Base-by-base conservation (phyloP, 1,140 invertebrate genomes). In the Homarus americanus region DNA sequence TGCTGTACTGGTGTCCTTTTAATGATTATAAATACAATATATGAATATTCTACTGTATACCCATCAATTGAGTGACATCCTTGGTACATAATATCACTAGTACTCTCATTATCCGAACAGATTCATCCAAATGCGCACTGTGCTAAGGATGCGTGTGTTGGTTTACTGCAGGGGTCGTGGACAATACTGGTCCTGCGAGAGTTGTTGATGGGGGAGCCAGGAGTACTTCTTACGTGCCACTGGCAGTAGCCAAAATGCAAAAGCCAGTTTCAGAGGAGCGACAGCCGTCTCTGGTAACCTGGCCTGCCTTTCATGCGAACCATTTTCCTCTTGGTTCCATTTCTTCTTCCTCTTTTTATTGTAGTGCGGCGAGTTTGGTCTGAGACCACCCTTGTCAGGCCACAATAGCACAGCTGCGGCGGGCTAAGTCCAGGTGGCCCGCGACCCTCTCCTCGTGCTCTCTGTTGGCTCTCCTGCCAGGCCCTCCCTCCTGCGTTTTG, bases 281-380 rank as follows among this genome's bases (percentile, higher is more conserved):
- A 28, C 40, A 79, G 40, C 24, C 76, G 7, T 69, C 63, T 32
- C n/a, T 32, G 63, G n/a, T 69, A 24, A 32, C n/a, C 4, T 32
- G 63, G 17, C 36, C 44, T 79, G 10, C 40, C 76, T 44, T 79
- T 79, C 76, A 79, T 44, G 76, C 49, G 40, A 79, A 79, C 76
- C 7, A 79, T 79, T 79, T 41, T 79, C 76, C 76, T 79, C 24
- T 41, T 36, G 12, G 76, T 79, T 79, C 76, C 76, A 79, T 79
- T 79, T 79, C 76, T 79, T 79, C 76, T 79, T 32, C 28, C 76
- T 79, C 40, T 79, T 79, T 79, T 79, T 79, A 79, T 79, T 79
- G 76, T 79, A 41, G 76, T 79, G 76, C 76, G 76, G 76, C n/a
- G 44, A 79, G 76, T 44, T 79, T 41, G 76, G 76, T 79, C 76